phyloP scores from a whole-genome alignment of 2,888 invertebrate species.

The Mystacides longicornis region DNA sequence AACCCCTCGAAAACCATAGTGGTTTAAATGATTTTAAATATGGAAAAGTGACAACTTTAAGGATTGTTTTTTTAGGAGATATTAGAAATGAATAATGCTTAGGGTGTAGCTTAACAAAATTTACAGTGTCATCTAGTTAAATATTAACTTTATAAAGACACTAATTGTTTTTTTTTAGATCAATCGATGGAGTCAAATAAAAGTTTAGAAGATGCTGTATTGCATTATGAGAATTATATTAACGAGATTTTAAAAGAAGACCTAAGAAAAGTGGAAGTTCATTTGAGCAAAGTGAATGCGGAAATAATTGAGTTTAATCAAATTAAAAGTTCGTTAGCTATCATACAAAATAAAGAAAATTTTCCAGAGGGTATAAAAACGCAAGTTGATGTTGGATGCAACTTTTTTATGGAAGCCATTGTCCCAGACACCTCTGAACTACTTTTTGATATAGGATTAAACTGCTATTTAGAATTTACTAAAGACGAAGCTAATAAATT shows the following conservation, averaged over 20 bases:
- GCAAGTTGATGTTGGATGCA: slow-evolving; percentile 75
- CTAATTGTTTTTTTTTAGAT: neutral
- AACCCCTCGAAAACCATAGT: too few species aligned
- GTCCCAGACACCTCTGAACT: slow-evolving; percentile 60
- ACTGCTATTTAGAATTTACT: slow-evolving; percentile 66
- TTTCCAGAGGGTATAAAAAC: slow-evolving; percentile 55
- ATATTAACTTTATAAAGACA: neutral
- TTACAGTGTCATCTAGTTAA: too few species aligned
- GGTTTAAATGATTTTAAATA: too few species aligned
- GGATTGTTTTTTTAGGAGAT: too few species aligned
- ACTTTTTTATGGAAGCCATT: slow-evolving; percentile 73
- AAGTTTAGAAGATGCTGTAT: slow-evolving; percentile 11
- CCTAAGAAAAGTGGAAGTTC: slow-evolving; percentile 51
- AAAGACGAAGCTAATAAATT: slow-evolving; percentile 63
- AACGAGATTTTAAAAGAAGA: slow-evolving; percentile 72
- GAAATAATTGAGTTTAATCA: slow-evolving; percentile 68
- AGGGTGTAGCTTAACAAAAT: too few species aligned
- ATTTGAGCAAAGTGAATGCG: slow-evolving; percentile 54
- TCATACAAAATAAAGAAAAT: slow-evolving; percentile 49
- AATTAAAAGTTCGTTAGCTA: slow-evolving; percentile 62
- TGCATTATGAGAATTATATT: slow-evolving; percentile 63
- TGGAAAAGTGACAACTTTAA: too few species aligned
- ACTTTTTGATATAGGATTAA: slow-evolving; percentile 66
- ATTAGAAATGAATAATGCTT: too few species aligned
- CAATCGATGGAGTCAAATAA: neutral